phyloP scores from a whole-genome alignment of 2,113 vertebrate genomes.

The Cheilinus undulatus region DNA sequence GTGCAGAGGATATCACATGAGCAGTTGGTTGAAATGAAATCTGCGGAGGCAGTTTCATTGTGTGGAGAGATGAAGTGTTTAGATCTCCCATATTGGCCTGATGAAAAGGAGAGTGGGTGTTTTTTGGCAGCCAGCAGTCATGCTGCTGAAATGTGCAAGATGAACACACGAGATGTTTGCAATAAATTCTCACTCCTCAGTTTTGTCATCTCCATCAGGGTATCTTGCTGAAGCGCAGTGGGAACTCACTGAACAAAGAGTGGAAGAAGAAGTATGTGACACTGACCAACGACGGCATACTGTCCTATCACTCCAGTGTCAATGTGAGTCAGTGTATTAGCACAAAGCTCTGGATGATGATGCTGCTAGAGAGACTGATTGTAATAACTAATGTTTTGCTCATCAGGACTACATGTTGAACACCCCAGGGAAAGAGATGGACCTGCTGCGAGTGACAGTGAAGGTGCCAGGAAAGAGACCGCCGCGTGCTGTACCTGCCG shows the following conservation, averaged over 20 bases:
- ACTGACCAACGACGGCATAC: constrained; percentile 91
- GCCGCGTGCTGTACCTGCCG: constrained; percentile 89
- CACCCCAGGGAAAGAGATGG: constrained; percentile 95
- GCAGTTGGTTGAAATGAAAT: constrained; percentile 28
- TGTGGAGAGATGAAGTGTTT: constrained; percentile 44
- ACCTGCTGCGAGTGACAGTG: constrained; percentile 93
- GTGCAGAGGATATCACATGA: constrained; percentile 32
- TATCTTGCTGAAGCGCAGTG: constrained; percentile 93
- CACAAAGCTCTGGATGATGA: not conserved
- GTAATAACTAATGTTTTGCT: constrained; percentile 34
- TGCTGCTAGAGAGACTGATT: constrained; percentile 27
- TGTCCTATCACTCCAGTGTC: constrained; percentile 94
- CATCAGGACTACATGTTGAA: constrained; percentile 94
- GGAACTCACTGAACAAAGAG: constrained; percentile 97
- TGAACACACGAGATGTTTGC: constrained; percentile 31
- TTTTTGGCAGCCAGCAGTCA: constrained; percentile 45
- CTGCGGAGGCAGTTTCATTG: constrained; percentile 40
- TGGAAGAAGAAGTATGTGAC: constrained; percentile 99
- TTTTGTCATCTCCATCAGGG: constrained; percentile 82
- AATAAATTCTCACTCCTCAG: constrained; percentile 35
- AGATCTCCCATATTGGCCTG: constrained; percentile 23
- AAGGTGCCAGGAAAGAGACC: constrained; percentile 97
- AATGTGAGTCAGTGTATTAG: constrained; percentile 84
- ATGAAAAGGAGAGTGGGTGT: constrained; percentile 53
- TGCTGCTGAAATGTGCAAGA: constrained; percentile 37